Percentiles rank a stretch among this genome's conserved stretches.
phyloP scores from a whole-genome alignment of 2,888 invertebrate genomes.

The Fragum sueziense region DNA sequence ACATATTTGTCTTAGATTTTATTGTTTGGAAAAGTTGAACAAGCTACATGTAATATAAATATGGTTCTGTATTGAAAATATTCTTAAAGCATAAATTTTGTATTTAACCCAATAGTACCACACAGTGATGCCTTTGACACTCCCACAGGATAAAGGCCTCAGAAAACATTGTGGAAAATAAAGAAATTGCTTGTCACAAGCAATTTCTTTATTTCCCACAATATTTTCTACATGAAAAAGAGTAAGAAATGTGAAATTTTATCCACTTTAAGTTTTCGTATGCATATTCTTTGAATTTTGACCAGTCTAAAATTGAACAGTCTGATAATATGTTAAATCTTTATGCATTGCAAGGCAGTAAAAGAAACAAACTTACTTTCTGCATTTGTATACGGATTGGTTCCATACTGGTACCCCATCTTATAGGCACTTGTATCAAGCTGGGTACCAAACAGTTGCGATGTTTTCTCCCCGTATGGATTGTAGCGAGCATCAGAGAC shows the following conservation, averaged over 20 bases:
- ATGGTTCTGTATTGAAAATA: too few relatives aligned
- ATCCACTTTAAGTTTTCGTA: neutral
- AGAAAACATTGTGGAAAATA: too few relatives aligned
- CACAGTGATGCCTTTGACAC: too few relatives aligned
- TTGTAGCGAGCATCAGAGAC: neutral
- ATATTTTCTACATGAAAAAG: neutral
- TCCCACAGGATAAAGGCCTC: too few relatives aligned
- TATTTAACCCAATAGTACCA: too few relatives aligned
- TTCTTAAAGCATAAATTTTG: too few relatives aligned
- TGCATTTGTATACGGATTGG: slow-evolving; percentile 8
- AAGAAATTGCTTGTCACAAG: neutral
- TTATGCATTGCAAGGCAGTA: neutral
- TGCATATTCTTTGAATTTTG: neutral
- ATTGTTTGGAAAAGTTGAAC: too few relatives aligned
- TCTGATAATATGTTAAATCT: too few relatives aligned
- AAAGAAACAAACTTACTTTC: slow-evolving; percentile 10
- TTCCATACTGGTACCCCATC: slow-evolving; percentile 23
- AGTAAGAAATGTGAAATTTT: neutral
- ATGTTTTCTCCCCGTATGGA: slow-evolving; percentile 14
- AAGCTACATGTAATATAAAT: too few relatives aligned
- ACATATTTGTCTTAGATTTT: too few relatives aligned
- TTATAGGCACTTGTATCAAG: slow-evolving; percentile 22
- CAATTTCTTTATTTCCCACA: too few relatives aligned
- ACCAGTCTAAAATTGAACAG: neutral
- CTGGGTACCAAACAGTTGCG: slow-evolving; percentile 33